Evolutionary conservation across 2,797 vertebrate species (phyloP).

Genomic region (Smutsia gigantea): DNA sequence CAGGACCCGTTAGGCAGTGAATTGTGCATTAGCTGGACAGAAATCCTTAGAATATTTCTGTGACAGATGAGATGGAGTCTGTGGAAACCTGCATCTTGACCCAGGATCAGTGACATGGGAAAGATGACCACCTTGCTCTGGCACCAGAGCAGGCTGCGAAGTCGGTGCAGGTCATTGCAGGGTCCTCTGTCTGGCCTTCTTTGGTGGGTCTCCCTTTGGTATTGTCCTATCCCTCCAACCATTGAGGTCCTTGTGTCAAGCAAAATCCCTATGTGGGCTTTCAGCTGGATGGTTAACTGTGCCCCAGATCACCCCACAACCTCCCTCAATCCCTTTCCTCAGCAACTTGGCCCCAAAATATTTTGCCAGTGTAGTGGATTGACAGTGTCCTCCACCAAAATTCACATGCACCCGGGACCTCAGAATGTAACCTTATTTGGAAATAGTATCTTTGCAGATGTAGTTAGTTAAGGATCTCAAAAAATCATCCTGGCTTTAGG

Average conservation of each 20-base stretch:
- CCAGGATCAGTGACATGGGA: not conserved
- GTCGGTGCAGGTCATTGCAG: not conserved
- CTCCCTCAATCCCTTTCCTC: not conserved
- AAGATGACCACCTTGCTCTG: not conserved
- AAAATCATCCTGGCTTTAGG: not conserved
- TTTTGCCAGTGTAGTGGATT: not conserved
- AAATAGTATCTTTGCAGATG: not conserved
- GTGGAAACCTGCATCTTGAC: not conserved
- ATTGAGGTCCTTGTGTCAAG: rapidly evolving
- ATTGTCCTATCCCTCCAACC: too few species aligned
- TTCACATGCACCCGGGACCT: not conserved
- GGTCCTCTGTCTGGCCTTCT: not conserved
- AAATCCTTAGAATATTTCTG: not conserved
- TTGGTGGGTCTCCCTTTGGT: not conserved
- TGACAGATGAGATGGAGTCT: not conserved
- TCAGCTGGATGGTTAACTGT: not conserved
- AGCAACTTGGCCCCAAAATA: not conserved
- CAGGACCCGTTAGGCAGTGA: not conserved
- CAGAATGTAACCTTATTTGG: not conserved
- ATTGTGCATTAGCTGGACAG: not conserved
- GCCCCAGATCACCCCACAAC: not conserved
- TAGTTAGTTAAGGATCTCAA: not conserved
- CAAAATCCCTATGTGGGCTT: not conserved
- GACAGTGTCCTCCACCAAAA: not conserved
- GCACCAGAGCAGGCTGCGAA: not conserved